Evolutionary conservation across 2,888 invertebrate genomes (phyloP).

Genomic region (Brenthis ino): DNA sequence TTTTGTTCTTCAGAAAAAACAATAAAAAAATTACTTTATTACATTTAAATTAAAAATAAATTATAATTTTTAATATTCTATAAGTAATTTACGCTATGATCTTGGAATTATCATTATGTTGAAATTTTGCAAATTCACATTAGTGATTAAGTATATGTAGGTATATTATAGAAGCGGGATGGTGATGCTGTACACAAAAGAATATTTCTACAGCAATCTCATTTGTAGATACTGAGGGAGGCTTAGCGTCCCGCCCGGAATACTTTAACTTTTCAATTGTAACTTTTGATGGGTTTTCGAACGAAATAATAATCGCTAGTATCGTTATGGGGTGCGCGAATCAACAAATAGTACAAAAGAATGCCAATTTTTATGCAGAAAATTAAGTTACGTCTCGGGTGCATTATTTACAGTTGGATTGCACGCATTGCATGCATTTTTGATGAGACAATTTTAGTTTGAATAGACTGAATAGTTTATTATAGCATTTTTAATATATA

Average conservation of each 20-base stretch:
- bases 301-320: conserved; percentile 80
- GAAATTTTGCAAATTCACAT: conserved; percentile 24
- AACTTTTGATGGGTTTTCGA: conserved; percentile 83
- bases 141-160: conserved; percentile 49
- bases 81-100: too few relatives aligned
- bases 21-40: too few relatives aligned
- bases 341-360: conserved; percentile 76
- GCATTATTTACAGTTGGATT: conserved; percentile 47
- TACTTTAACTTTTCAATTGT: conserved; percentile 83
- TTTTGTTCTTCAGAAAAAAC: too few relatives aligned
- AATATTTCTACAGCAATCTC: conserved; percentile 75
- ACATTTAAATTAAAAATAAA: too few relatives aligned
- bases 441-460: conserved; percentile 26
- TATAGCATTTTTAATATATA: not conserved
- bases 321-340: conserved; percentile 74
- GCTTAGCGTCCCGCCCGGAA: conserved; percentile 73
- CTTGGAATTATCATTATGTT: too few relatives aligned
- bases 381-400: conserved; percentile 73
- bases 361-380: conserved; percentile 78
- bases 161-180: conserved; percentile 48
- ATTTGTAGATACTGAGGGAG: conserved; percentile 76
- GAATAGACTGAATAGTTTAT: not conserved
- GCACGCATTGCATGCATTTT: conserved; percentile 34
- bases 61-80: too few relatives aligned
- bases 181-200: conserved; percentile 66